Percentiles rank a stretch among this genome's conserved stretches.
Evolutionary conservation across 2,797 vertebrate species (phyloP).

Genomic region (Pelodytes ibericus): DNA sequence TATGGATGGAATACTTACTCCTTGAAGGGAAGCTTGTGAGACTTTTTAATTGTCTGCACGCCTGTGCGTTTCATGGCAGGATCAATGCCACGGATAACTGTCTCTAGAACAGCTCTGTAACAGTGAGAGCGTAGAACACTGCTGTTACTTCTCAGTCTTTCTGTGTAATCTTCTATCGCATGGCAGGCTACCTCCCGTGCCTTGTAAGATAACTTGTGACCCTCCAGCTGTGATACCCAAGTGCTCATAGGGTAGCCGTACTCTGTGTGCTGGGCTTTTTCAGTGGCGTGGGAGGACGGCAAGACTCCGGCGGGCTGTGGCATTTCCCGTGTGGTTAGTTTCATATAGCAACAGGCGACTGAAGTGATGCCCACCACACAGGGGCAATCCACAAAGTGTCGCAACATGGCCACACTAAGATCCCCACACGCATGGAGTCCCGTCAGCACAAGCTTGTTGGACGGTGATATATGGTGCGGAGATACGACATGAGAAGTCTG

Average conservation of each 20-base stretch:
- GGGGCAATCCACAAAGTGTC: conserved; percentile 81
- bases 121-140: conserved; percentile 77
- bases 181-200: conserved; percentile 90
- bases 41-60: conserved; percentile 84
- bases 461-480: background rate
- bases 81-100: conserved; percentile 71
- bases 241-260: conserved; percentile 87
- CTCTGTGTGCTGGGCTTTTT: background rate
- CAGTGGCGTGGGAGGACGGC: background rate
- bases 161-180: conserved; percentile 81
- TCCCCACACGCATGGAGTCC: conserved; percentile 93
- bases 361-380: conserved; percentile 80
- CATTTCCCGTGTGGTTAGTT: conserved; percentile 77
- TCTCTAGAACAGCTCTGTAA: conserved; percentile 86
- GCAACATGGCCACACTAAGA: conserved; percentile 86
- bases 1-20: conserved; percentile 83
- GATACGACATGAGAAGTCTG: no score
- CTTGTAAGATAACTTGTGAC: conserved; percentile 87
- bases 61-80: conserved; percentile 76
- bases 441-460: conserved; percentile 72
- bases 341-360: conserved; percentile 95
- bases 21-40: conserved; percentile 78
- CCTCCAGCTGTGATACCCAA: conserved; percentile 75
- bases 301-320: conserved; percentile 68
- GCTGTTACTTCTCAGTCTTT: conserved; percentile 70